These are phyloP conservation scores for Guaruba guarouba DNA, from an alignment of 2,113 vertebrate genomes.

Conservation along the genomic window DNA sequence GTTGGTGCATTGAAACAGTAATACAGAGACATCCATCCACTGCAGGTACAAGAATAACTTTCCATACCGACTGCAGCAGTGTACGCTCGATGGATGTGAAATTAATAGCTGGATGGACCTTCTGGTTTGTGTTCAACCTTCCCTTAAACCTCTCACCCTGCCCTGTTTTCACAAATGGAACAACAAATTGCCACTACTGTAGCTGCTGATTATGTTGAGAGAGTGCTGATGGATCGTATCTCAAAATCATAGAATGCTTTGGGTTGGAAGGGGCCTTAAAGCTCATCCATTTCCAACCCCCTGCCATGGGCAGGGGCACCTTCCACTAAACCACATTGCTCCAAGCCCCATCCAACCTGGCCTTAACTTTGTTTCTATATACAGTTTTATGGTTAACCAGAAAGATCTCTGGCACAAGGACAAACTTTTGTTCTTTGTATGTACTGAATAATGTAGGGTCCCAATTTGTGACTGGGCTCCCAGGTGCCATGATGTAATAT, in stretches of 20 bases:
- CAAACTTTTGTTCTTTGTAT: neutral
- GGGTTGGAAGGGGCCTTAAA: neutral
- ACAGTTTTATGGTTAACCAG: neutral
- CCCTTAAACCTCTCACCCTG: neutral
- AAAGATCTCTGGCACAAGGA: neutral
- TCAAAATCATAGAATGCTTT: neutral
- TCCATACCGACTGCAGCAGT: neutral
- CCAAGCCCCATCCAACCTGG: neutral
- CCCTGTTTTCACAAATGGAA: neutral
- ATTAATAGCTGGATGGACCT: neutral
- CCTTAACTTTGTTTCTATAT: neutral
- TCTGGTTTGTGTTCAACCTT: neutral
- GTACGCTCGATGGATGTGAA: neutral
- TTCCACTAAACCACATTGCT: neutral
- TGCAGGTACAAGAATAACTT: neutral
- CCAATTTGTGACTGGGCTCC: neutral
- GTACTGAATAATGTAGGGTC: neutral
- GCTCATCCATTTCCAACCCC: neutral
- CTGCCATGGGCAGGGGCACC: neutral
- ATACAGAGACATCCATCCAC: neutral
- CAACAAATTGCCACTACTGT: neutral
- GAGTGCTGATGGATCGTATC: neutral
- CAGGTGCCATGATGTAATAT: conserved; percentile 16
- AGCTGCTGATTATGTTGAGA: neutral
- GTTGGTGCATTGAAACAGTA: neutral